Percentiles rank a stretch among this genome's conserved stretches.
Evolutionary conservation across 2,113 vertebrate genomes (phyloP).

Genomic region (Leptosomus discolor): DNA sequence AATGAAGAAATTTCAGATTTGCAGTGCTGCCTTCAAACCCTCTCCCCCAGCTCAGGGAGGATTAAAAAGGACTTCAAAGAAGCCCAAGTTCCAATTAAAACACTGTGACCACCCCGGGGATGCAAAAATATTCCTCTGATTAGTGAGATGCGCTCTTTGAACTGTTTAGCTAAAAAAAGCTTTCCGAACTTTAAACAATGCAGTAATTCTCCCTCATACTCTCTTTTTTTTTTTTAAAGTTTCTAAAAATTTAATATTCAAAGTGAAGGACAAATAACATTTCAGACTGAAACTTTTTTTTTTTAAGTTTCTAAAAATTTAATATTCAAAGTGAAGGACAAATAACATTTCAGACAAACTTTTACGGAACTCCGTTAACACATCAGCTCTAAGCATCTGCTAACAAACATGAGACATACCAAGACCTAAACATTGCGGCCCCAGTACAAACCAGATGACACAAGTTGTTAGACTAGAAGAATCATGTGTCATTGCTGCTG

Average conservation of each 20-base stretch:
- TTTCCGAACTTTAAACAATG: conserved; percentile 71
- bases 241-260: conserved; percentile 31
- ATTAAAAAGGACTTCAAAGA: conserved; percentile 80
- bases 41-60: conserved; percentile 70
- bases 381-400: not conserved
- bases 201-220: conserved; percentile 28
- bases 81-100: conserved; percentile 77
- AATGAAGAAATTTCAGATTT: conserved; percentile 71
- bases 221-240: not conserved
- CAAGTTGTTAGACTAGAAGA: not conserved
- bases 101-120: conserved; percentile 72
- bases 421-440: not conserved
- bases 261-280: conserved; percentile 37
- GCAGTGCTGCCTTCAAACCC: conserved; percentile 62
- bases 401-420: not conserved
- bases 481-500: not conserved
- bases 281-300: not conserved
- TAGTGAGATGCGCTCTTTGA: conserved; percentile 78
- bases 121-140: conserved; percentile 73
- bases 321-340: conserved; percentile 48
- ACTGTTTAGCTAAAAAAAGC: conserved; percentile 71
- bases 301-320: conserved; percentile 10
- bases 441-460: not conserved
- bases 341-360: not conserved
- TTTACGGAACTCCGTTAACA: not conserved